Evolutionary conservation across 92 coral and sea anemone species (phyloP), one percentile per base, ranked within the genome.

Genomic region (Epizoanthus stellaris): DNA sequence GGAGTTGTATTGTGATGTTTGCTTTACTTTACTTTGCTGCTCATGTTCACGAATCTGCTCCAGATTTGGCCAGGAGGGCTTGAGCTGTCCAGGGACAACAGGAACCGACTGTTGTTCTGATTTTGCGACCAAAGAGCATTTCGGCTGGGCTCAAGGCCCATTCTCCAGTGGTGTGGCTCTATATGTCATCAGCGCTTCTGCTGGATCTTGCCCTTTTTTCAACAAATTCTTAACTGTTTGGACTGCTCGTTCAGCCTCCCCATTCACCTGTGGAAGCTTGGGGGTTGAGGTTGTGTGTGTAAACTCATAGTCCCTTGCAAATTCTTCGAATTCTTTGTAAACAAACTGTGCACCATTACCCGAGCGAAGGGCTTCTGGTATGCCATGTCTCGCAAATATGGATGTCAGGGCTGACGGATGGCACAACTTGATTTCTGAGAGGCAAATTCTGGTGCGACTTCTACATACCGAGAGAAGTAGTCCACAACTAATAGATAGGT

Each of bases 401-500:
- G n/a, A 58, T 1, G 0, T 58, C 62, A 2, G 19, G 62, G 62
- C 62, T 58, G n/a, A n/a, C 15, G 12, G n/a, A 57, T 57, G 15
- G 45, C 4, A 40, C 4, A 40, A 40, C 45, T 40, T 40, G 47
- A 43, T 43, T 43, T 43, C 62, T 58, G 62, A 12, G 62, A 58
- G n/a, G 62, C 15, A 58, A 58, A 58, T 7, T 5, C 12, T 1
- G 19, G 19, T 57, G 61, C 61, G 6, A 57, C 61, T 10, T 57
- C n/a, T 16, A 10, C 14, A 23, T 59, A 84, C 6, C 80, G 80
- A 36, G 80, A 84, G 54, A 84, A 84, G 17, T 71, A 84, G 59
- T 84, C 70, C 1, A 84, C 87, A 8, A 84, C 87, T 8, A 84
- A 16, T 11, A 84, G 70, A 47, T 70, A 84, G 34, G 61, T 80